Percentiles rank a stretch among this genome's conserved stretches.
Conservation (phyloP, 2,888 invertebrate genomes). For the Camponotus fellah region DNA sequence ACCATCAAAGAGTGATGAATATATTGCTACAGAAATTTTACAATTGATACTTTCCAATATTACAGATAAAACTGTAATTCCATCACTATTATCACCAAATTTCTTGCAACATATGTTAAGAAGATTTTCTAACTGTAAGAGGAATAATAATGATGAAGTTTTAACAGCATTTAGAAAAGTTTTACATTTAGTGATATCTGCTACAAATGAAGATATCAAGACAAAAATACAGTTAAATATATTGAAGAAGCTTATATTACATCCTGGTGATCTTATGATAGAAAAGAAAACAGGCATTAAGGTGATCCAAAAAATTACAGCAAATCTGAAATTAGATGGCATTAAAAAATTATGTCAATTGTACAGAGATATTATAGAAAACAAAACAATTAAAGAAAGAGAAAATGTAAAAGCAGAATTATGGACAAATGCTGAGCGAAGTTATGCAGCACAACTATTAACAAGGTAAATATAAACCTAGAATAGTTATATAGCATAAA, state of each 20-base stretch:
- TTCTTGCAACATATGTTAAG: slow-evolving; percentile 89
- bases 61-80: slow-evolving; percentile 87
- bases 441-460: slow-evolving; percentile 89
- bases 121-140: slow-evolving; percentile 88
- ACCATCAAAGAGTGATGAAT: slow-evolving; percentile 88
- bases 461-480: slow-evolving; percentile 85
- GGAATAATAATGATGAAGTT: slow-evolving; percentile 88
- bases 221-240: slow-evolving; percentile 88
- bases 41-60: slow-evolving; percentile 87
- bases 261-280: slow-evolving; percentile 91
- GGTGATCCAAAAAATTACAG: slow-evolving; percentile 89
- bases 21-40: slow-evolving; percentile 88
- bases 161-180: slow-evolving; percentile 88
- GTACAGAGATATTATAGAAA: slow-evolving; percentile 89
- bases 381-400: slow-evolving; percentile 87
- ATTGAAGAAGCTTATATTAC: slow-evolving; percentile 89
- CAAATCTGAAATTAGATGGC: slow-evolving; percentile 88
- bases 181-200: slow-evolving; percentile 87
- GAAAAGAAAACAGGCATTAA: slow-evolving; percentile 91
- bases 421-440: slow-evolving; percentile 91
- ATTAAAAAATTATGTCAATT: slow-evolving; percentile 89
- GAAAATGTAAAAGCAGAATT: slow-evolving; percentile 86
- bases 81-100: slow-evolving; percentile 89
- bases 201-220: slow-evolving; percentile 87
- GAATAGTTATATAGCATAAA: neutral